These are phyloP conservation scores for Cryptomyrus ogoouensis DNA, from an alignment of 2,113 vertebrate species.

Conservation along the genomic window DNA sequence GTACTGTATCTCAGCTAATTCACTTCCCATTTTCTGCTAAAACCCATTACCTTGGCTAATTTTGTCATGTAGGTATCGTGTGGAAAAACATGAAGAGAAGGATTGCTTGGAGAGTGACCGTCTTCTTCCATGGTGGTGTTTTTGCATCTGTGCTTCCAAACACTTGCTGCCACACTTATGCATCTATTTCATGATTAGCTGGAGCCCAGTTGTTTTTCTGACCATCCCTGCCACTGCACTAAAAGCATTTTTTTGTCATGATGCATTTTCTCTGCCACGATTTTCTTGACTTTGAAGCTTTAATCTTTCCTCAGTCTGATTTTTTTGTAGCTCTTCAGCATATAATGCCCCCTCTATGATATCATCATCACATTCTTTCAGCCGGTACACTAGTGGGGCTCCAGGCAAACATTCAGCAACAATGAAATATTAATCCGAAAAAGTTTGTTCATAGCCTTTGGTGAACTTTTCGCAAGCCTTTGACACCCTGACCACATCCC, in stretches of 20 bases:
- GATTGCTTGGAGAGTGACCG: too few species aligned
- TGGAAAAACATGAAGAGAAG: neutral
- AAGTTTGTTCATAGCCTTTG: neutral
- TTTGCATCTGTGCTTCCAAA: neutral
- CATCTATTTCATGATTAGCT: neutral
- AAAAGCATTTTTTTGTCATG: neutral
- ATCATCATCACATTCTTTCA: neutral
- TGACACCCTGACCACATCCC: neutral
- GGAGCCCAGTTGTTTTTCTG: neutral
- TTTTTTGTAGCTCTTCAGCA: neutral
- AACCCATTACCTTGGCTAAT: neutral
- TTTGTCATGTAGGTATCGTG: neutral
- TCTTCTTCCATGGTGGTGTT: neutral
- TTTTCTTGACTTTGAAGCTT: neutral
- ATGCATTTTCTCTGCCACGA: neutral
- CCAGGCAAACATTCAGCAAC: neutral
- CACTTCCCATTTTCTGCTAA: too few species aligned
- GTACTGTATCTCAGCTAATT: too few species aligned
- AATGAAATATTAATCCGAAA: neutral
- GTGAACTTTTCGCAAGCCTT: neutral
- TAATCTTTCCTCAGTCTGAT: neutral
- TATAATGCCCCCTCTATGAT: neutral
- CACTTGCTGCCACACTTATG: neutral
- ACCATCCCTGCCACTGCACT: neutral
- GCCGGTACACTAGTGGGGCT: neutral